A percentile compares a stretch with the other conserved stretches of the same genome.
Evolutionary conservation across 2,113 vertebrate genomes (phyloP).

Genomic region (Callionymus lyra): DNA sequence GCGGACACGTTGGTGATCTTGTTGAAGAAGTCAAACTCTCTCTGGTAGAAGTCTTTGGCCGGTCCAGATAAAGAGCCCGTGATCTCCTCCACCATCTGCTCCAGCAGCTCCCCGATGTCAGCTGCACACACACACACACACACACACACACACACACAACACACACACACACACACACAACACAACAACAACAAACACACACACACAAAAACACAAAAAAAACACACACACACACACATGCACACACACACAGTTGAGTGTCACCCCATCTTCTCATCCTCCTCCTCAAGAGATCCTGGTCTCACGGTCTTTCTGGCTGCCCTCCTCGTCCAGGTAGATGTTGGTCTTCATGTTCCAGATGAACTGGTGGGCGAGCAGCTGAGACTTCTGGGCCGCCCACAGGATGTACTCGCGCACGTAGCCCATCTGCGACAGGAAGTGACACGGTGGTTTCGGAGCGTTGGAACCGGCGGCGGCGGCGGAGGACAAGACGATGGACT

Average conservation of each 20-base stretch:
- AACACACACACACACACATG: too few species aligned
- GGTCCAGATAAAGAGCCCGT: constrained; percentile 85
- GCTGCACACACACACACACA: too few species aligned
- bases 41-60: constrained; percentile 92
- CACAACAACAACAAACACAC: too few species aligned
- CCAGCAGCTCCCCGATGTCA: constrained; percentile 89
- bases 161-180: too few species aligned
- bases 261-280: neutral
- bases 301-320: constrained; percentile 88
- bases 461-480: too few species aligned
- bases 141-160: too few species aligned
- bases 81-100: constrained; percentile 90
- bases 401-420: constrained; percentile 94
- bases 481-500: constrained; percentile 3
- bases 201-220: too few species aligned
- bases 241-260: rapidly evolving
- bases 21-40: constrained; percentile 97
- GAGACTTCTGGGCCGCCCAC: constrained; percentile 91
- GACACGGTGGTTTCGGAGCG: too few species aligned
- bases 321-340: constrained; percentile 87
- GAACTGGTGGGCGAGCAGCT: constrained; percentile 92
- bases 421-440: constrained; percentile 76
- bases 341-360: constrained; percentile 99
- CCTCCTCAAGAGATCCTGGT: neutral
- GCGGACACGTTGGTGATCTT: constrained; percentile 95